Evolutionary conservation across 2,113 vertebrate species (phyloP), one percentile per base, ranked within the genome.

Genomic region (Amphiprion ocellaris): DNA sequence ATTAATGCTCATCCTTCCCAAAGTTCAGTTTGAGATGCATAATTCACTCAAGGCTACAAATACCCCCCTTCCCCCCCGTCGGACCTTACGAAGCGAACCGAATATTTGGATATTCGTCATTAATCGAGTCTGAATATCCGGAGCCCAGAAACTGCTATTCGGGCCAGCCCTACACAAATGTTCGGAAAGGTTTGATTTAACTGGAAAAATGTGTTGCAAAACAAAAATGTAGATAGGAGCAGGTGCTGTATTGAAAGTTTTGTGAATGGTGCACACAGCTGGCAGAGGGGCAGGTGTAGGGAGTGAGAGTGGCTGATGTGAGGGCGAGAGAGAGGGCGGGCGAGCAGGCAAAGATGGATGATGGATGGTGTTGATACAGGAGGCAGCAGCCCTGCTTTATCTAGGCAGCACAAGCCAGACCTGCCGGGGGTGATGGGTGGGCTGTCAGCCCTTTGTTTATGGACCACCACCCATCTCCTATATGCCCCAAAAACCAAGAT

Each of bases 401-500:
- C 94, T 92, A 92, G 83, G 84, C 88, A 91, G 93, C 93, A 90
- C 92, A 90, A 93, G 90, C 87, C 91, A 92, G 93, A 91, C 86
- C 93, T 95, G 94, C 93, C 90, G 88, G 80, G 80, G 83, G 91
- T 95, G 94, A 95, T 94, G 92, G 92, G 94, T 95, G 89, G 90
- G 88, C 93, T 95, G 94, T 95, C 94, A 91, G 80, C 69, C 73
- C 82, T 90, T 94, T 94, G 92, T 95, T 95, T 95, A 95, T 94
- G 89, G 93, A 89, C 93, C 91, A 89, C 84, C 86, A 83, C 90
- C 89, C 92, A 93, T 94, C 91, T 94, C 85, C 62, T 83, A 81
- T 88, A 83, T 84, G 79, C 72, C 82, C 89, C 79, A 75, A 88
- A 90, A 82, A 85, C 80, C 58, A 44, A 83, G 71, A 92, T 92